Base-by-base conservation (phyloP, 2,113 vertebrate genomes). In the Malurus elegans region DNA sequence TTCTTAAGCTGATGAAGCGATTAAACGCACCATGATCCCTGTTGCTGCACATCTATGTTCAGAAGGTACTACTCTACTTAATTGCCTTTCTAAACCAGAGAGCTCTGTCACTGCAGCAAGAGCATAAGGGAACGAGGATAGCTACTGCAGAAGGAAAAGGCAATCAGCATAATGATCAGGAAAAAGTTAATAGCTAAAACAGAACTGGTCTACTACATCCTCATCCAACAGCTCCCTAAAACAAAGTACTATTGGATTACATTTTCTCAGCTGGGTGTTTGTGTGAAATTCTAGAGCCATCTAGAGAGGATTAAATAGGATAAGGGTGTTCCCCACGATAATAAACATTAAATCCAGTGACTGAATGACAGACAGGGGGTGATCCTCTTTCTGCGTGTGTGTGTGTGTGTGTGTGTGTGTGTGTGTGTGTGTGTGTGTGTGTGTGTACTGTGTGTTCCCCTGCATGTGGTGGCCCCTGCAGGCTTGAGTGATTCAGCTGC, bases 261-360 rank as follows among this genome's bases (percentile, higher is more conserved):
- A 60, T 83, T 96, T 94, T 65, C 70, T 61, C 87, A 74, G 56
- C 4, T 71, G 71, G 16, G 67, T 83, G 79, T 88, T 79, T 4
- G 1, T 57, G 57, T 90, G 90, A 96, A 95, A 96, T 94, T 96
- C 88, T 94, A 93, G 88, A 95, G 60, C 75, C 79, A 90, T 65
- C 92, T 94, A 94, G 79, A 90, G 36, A 65, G 94, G 95, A 93
- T 96, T 96, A 96, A 96, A 92, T 50, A 94, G 90, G 94, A 92
- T 95, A 90, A 90, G 32, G 73, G 18, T 17, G 15, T 75, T 95
- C 25, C 44, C 80, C 32, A 7, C 21, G 19, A 94, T 61, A 94
- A 94, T 75, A 92, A 97, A 92, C 61, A n/a, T 90, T 84, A 90
- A 96, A 90, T 72, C 90, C 92, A 53, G 23, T n/a, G 72, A 62